phyloP scores from a whole-genome alignment of 2,797 vertebrate genomes.

The Scyliorhinus canicula region DNA sequence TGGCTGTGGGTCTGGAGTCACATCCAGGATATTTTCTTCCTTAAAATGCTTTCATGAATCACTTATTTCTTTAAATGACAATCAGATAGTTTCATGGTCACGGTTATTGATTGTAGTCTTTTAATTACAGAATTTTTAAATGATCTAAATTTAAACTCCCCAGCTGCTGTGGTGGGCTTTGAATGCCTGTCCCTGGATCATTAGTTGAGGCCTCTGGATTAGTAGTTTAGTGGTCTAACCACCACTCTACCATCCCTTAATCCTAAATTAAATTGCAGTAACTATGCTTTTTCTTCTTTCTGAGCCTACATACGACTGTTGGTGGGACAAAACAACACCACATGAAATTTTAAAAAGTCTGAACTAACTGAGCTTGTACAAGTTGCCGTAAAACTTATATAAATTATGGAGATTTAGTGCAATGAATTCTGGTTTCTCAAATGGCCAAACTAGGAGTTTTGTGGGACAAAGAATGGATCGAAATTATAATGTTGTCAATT shows the following conservation, averaged over 20 bases:
- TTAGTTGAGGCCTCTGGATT: background rate
- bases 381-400: background rate
- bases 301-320: background rate
- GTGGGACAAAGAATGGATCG: background rate
- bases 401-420: no score
- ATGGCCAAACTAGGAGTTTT: background rate
- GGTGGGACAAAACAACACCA: background rate
- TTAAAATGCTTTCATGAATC: background rate
- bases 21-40: background rate
- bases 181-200: background rate
- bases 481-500: background rate
- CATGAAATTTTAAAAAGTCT: background rate
- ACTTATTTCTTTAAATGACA: no score
- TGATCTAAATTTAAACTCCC: background rate
- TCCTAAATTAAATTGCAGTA: background rate
- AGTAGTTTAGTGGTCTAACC: background rate
- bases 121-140: background rate
- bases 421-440: background rate
- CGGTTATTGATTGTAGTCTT: background rate
- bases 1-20: background rate
- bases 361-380: background rate
- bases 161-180: background rate
- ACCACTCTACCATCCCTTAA: background rate
- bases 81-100: background rate
- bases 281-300: background rate